A percentile compares a stretch with the other conserved stretches of the same genome.
phyloP scores from a whole-genome alignment of 2,113 vertebrate genomes.

The Bubo blakistoni region DNA sequence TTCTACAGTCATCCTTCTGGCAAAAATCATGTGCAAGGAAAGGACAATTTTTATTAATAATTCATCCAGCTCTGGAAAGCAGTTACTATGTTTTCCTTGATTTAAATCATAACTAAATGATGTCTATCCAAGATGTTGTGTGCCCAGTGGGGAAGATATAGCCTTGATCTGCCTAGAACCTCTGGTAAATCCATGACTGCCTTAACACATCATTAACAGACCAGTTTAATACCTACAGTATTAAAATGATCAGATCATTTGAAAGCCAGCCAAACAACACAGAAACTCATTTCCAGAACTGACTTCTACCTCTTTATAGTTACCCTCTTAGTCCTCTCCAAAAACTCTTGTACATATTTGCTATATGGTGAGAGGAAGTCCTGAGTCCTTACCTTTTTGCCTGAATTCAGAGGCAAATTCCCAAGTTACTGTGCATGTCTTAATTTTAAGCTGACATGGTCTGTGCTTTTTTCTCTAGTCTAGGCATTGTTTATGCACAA shows the following conservation, averaged over 20 bases:
- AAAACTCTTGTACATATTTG: background rate
- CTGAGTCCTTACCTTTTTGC: background rate
- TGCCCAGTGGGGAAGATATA: background rate
- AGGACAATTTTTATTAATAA: background rate
- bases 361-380: background rate
- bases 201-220: slow-evolving; percentile 42
- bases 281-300: slow-evolving; percentile 2
- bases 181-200: slow-evolving; percentile 4
- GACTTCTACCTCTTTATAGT: background rate
- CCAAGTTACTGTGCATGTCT: background rate
- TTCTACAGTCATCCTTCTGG: background rate
- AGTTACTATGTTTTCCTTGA: background rate
- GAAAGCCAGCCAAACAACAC: slow-evolving; percentile 8
- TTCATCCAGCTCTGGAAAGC: background rate
- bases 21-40: background rate
- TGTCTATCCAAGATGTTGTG: background rate
- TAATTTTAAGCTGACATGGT: background rate
- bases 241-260: slow-evolving; percentile 25
- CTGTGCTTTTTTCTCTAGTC: background rate
- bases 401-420: background rate
- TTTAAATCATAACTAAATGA: background rate
- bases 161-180: background rate
- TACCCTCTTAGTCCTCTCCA: background rate
- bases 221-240: slow-evolving; percentile 17
- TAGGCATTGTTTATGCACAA: background rate